phyloP scores from a whole-genome alignment of 1,140 invertebrate genomes.

The Drosophila kohkoa region DNA sequence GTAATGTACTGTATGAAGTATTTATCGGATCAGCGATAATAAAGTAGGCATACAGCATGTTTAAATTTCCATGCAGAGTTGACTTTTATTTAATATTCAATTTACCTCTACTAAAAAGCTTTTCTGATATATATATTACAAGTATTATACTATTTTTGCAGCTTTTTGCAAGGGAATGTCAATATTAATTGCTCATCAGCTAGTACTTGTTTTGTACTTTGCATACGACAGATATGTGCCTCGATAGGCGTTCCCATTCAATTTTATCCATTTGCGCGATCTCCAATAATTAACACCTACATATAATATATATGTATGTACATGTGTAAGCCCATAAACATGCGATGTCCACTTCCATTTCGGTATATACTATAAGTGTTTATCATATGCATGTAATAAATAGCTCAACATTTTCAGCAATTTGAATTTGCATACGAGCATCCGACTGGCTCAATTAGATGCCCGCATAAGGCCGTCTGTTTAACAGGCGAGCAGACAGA shows the following conservation, averaged over 20 bases:
- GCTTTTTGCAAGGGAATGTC: too few species aligned
- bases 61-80: too few species aligned
- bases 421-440: slow-evolving; percentile 29
- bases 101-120: too few species aligned
- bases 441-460: slow-evolving; percentile 26
- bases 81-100: too few species aligned
- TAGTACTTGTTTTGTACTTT: neutral
- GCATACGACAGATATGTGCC: neutral
- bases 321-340: neutral
- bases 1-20: too few species aligned
- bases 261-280: neutral
- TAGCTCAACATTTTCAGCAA: slow-evolving; percentile 11
- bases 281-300: neutral
- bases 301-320: slow-evolving; percentile 1
- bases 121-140: too few species aligned
- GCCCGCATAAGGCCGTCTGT: slow-evolving; percentile 22
- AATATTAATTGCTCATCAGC: neutral
- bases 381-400: slow-evolving; percentile 1
- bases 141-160: too few species aligned
- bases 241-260: neutral
- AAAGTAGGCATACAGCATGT: too few species aligned
- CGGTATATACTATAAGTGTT: too few species aligned
- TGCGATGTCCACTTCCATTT: neutral
- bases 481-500: neutral
- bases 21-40: too few species aligned